These are phyloP conservation scores for Sinonovacula constricta DNA, from an alignment of 1,140 invertebrate genomes.

Conservation along the genomic window DNA sequence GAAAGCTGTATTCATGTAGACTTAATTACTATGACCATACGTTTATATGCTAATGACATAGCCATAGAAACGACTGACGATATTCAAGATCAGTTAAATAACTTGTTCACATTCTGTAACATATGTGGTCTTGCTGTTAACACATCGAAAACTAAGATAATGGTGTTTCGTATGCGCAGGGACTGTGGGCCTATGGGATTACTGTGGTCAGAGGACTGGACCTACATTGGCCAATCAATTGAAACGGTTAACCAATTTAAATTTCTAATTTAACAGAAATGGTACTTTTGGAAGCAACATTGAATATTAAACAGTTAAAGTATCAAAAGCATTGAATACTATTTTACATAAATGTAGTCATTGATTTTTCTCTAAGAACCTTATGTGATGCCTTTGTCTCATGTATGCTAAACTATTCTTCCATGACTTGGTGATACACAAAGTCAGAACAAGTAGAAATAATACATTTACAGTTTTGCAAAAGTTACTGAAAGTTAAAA, in stretches of 20 bases:
- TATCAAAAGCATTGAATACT: slow-evolving; percentile 15
- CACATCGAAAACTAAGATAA: slow-evolving; percentile 30
- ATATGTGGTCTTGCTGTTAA: slow-evolving; percentile 23
- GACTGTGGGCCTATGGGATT: too few species aligned
- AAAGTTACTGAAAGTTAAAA: slow-evolving; percentile 22
- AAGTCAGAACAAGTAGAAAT: neutral
- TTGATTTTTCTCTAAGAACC: neutral
- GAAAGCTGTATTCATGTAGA: too few species aligned
- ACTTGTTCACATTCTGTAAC: neutral
- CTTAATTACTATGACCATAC: too few species aligned
- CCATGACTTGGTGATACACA: slow-evolving; percentile 12
- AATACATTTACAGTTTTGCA: slow-evolving; percentile 19
- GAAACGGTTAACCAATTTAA: slow-evolving; percentile 35
- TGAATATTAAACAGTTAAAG: slow-evolving; percentile 6
- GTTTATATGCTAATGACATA: slow-evolving; percentile 29
- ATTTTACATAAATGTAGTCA: slow-evolving; percentile 21
- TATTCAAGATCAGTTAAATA: slow-evolving; percentile 5
- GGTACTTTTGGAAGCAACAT: slow-evolving; percentile 27
- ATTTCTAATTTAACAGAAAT: slow-evolving; percentile 43
- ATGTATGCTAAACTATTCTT: slow-evolving; percentile 28
- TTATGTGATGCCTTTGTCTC: slow-evolving; percentile 30
- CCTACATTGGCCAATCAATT: slow-evolving; percentile 19
- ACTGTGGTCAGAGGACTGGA: slow-evolving; percentile 10
- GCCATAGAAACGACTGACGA: slow-evolving; percentile 20
- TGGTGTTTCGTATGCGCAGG: slow-evolving; percentile 38